Base-by-base conservation (phyloP, 2,113 vertebrate species). In the Bubalus kerabau region DNA sequence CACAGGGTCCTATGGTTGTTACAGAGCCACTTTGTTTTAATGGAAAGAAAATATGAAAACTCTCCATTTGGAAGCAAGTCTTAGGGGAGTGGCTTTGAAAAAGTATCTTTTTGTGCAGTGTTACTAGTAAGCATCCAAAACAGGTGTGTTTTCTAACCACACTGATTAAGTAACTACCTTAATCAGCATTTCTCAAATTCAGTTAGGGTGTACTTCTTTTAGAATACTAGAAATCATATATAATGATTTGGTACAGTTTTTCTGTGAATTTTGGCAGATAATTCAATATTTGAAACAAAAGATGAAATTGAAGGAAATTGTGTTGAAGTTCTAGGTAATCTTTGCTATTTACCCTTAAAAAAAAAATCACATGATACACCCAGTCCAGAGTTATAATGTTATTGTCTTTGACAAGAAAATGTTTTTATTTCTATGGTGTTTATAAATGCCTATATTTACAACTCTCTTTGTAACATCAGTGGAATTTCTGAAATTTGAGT, bases 21-120 rank as follows among this genome's bases (percentile, higher is more conserved):
- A 97, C 98, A 98, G 95, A 96, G 48, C 89, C 93, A 97, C 93
- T 98, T 98, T 97, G 97, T 98, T 98, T 98, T 96, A 97, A 94
- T 91, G 87, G 96, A 94, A 97, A 97, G 86, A 97, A 98, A 97
- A 74, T 94, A 95, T 12, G 85, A 94, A 97, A 93, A 81, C 57
- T 92, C 87, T 64, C 52, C 60, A 24, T 96, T 97, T 97, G 90
- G 94, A 97, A 93, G 60, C 52, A 60, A 84, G 78, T 78, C 76
- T 91, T 87, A 87, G 32, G 50, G 32, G 67, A 86, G 56, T 60
- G 46, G 59, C 57, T 92, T 43, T 90, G 94, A 90, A 84, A 91
- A 97, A 98, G 91, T 81, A 48, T 19, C 90, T 91, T 98, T 97
- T 64, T 93, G 92, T 94, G 80, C 26, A 48, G 24, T 24, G 30